phyloP scores from a whole-genome alignment of 1,140 invertebrate genomes.

The Adoxophyes honmai region DNA sequence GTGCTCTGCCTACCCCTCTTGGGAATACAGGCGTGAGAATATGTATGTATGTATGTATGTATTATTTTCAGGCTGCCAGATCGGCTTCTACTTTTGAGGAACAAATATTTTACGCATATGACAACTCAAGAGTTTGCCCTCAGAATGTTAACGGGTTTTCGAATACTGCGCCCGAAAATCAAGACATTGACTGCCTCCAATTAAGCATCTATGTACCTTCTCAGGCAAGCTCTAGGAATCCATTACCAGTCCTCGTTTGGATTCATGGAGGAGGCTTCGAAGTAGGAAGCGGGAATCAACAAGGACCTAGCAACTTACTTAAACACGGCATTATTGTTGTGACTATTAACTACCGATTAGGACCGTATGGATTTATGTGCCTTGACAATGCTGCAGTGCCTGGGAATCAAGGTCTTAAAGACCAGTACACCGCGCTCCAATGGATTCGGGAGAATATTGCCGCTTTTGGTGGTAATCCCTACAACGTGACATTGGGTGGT shows the following conservation, averaged over 20 bases:
- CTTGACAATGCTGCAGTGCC: constrained; percentile 68
- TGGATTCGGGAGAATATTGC: constrained; percentile 83
- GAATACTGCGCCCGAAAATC: constrained; percentile 25
- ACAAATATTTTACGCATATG: constrained; percentile 50
- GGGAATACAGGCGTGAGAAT: too few relatives aligned
- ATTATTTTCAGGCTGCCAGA: constrained; percentile 44
- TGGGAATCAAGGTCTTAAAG: constrained; percentile 84
- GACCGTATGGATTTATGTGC: constrained; percentile 66
- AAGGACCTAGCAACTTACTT: constrained; percentile 44
- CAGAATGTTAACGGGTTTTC: constrained; percentile 28
- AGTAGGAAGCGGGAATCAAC: constrained; percentile 42
- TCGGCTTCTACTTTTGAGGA: constrained; percentile 38
- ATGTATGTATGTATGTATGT: neutral
- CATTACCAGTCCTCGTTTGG: constrained; percentile 63
- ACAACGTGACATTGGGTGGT: constrained; percentile 76
- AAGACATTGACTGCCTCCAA: constrained; percentile 48
- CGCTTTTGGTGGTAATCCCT: constrained; percentile 82
- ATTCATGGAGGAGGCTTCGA: constrained; percentile 56
- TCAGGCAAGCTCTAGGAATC: constrained; percentile 46
- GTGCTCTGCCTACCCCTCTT: too few relatives aligned
- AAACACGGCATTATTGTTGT: constrained; percentile 57
- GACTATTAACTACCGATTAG: constrained; percentile 61
- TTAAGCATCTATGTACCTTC: constrained; percentile 60
- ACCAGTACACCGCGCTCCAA: constrained; percentile 80
- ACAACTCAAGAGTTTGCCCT: constrained; percentile 50